phyloP scores from a whole-genome alignment of 2,113 vertebrate genomes.

The Perca flavescens region DNA sequence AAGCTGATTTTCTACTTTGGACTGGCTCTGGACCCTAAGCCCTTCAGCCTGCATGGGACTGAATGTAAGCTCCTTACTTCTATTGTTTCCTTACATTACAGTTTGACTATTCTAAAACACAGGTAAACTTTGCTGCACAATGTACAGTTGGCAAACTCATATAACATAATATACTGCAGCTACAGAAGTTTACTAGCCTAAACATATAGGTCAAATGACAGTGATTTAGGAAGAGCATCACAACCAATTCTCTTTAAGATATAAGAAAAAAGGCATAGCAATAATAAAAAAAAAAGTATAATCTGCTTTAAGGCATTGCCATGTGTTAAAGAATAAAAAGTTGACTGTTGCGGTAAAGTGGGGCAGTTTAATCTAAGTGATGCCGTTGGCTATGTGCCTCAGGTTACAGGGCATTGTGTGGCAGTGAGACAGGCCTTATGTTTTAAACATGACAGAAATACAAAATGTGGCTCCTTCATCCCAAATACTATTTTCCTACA shows the following conservation, averaged over 20 bases:
- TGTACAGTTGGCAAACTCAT: not conserved
- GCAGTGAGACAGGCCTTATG: slow-evolving; percentile 55
- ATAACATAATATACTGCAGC: not conserved
- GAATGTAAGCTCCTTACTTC: slow-evolving; percentile 68
- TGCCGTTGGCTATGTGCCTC: slow-evolving; percentile 49
- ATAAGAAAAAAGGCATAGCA: not conserved
- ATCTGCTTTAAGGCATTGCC: not conserved
- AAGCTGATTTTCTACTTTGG: slow-evolving; percentile 59
- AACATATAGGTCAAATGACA: slow-evolving; percentile 6
- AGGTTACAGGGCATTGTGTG: slow-evolving; percentile 73
- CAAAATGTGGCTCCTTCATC: not conserved
- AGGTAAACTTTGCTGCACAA: not conserved
- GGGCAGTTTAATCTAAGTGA: slow-evolving; percentile 35
- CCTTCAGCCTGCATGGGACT: slow-evolving; percentile 49
- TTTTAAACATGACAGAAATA: slow-evolving; percentile 62
- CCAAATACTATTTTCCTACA: not conserved
- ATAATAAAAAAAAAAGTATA: not conserved
- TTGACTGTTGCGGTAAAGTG: not conserved
- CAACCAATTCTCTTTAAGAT: not conserved
- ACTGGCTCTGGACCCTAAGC: slow-evolving; percentile 46
- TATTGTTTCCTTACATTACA: slow-evolving; percentile 29
- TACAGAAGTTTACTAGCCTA: not conserved
- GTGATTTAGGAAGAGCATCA: not conserved
- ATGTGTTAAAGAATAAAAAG: not conserved
- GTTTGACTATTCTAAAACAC: not conserved